A percentile compares a stretch with the other conserved stretches of the same genome.
Conservation (phyloP, 2,888 invertebrate genomes). For the Crioceris asparagi region DNA sequence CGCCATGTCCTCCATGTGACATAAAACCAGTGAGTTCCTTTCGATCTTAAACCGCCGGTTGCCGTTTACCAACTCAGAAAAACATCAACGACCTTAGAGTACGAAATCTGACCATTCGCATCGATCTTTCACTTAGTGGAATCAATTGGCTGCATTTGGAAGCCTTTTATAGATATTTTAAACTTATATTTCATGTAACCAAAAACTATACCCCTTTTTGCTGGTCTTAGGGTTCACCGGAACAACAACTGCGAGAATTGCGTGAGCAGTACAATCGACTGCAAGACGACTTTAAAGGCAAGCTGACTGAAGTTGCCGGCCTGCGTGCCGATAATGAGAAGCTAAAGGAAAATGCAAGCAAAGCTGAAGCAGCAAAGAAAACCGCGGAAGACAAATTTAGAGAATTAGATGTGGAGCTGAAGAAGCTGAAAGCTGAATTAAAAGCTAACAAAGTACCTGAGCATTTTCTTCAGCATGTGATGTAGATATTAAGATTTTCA, state of each 20-base stretch:
- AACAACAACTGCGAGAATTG: conserved; percentile 48
- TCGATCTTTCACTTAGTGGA: no score
- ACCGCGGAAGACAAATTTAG: conserved; percentile 49
- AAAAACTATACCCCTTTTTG: no score
- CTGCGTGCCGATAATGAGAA: conserved; percentile 43
- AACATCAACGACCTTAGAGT: not conserved
- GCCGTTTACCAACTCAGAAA: no score
- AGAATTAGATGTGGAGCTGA: conserved; percentile 45
- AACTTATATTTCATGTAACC: conserved; percentile 28
- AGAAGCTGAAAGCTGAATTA: conserved; percentile 28
- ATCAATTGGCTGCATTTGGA: no score
- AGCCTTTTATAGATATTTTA: no score
- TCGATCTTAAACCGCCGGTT: not conserved
- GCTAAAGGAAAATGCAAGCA: conserved; percentile 36
- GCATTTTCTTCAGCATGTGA: no score
- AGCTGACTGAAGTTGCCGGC: conserved; percentile 53
- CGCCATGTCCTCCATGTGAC: conserved; percentile 8
- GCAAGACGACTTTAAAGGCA: conserved; percentile 57
- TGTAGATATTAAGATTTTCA: no score
- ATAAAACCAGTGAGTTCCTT: conserved; percentile 10
- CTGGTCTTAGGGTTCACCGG: no score
- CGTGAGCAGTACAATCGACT: conserved; percentile 50
- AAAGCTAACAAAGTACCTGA: not conserved
- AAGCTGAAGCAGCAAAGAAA: conserved; percentile 40
- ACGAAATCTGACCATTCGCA: no score